A percentile compares a stretch with the other conserved stretches of the same genome.
Conservation (phyloP, 1,140 invertebrate genomes). For the Neocloeon triangulifer region DNA sequence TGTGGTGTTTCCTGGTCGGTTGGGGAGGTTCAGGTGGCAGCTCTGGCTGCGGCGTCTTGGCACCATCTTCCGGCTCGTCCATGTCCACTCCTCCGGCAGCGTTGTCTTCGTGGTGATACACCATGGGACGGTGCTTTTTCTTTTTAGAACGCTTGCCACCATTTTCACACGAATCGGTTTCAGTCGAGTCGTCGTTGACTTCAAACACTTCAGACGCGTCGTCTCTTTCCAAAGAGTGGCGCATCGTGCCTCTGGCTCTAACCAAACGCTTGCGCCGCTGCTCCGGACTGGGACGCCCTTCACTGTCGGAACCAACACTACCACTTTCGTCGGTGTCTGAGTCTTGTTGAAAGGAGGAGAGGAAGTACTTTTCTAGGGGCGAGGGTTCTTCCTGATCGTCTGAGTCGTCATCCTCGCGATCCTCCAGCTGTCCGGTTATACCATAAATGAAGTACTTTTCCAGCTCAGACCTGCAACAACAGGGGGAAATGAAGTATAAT, state of each 20-base stretch:
- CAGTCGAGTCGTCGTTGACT: slow-evolving; percentile 19
- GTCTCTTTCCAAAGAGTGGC: slow-evolving; percentile 48
- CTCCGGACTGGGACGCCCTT: slow-evolving; percentile 57
- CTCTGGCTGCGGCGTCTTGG: slow-evolving; percentile 18
- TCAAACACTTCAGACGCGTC: neutral
- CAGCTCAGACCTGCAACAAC: slow-evolving; percentile 59
- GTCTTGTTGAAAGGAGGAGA: too few relatives aligned
- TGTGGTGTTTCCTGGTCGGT: slow-evolving; percentile 39
- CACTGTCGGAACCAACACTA: slow-evolving; percentile 62
- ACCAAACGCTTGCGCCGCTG: slow-evolving; percentile 57
- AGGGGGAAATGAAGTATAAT: too few relatives aligned
- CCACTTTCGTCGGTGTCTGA: slow-evolving; percentile 49
- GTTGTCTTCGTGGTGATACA: neutral
- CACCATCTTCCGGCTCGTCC: slow-evolving; percentile 16
- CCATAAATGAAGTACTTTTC: slow-evolving; percentile 83
- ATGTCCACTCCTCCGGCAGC: slow-evolving; percentile 20
- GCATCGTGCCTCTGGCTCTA: slow-evolving; percentile 48
- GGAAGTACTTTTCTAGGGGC: slow-evolving; percentile 72
- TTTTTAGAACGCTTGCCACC: slow-evolving; percentile 49
- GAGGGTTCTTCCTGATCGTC: slow-evolving; percentile 31
- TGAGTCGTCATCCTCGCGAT: slow-evolving; percentile 18
- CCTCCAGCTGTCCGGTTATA: slow-evolving; percentile 36
- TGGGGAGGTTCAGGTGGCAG: slow-evolving; percentile 12
- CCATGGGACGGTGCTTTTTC: slow-evolving; percentile 32
- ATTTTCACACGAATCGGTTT: slow-evolving; percentile 48